Evolutionary conservation across 2,888 invertebrate species (phyloP).

Genomic region (Antheraea yamamai): DNA sequence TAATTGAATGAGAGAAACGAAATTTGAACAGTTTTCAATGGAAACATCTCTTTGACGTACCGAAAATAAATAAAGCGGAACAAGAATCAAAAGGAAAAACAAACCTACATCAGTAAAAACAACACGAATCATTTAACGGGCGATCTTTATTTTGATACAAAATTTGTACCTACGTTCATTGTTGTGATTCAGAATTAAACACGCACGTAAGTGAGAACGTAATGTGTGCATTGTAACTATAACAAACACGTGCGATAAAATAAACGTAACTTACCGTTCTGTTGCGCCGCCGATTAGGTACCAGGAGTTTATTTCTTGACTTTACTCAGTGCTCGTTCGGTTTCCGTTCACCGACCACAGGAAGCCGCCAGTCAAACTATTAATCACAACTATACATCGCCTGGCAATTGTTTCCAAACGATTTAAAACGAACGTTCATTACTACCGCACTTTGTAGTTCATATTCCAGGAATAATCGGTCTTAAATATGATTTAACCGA

Average conservation of each 20-base stretch:
- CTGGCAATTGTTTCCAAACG: constrained; percentile 53
- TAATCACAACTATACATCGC: constrained; percentile 43
- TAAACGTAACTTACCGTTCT: constrained; percentile 59
- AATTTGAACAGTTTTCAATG: background rate
- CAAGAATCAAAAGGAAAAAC: background rate
- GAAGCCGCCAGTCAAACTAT: constrained; percentile 66
- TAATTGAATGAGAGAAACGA: constrained; percentile 3
- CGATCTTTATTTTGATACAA: constrained; percentile 5
- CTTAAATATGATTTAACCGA: background rate
- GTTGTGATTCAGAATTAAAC: constrained; percentile 12
- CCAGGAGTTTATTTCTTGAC: constrained; percentile 60
- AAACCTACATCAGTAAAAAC: background rate
- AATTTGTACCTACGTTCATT: constrained; percentile 9
- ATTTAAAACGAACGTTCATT: constrained; percentile 40
- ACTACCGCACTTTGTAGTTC: constrained; percentile 35
- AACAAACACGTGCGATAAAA: constrained; percentile 45
- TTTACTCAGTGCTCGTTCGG: constrained; percentile 45
- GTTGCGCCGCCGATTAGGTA: constrained; percentile 27
- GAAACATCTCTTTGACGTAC: background rate
- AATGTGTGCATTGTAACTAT: constrained; percentile 30
- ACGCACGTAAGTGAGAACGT: background rate
- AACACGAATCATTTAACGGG: background rate
- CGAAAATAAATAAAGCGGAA: background rate
- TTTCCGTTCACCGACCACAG: constrained; percentile 60
- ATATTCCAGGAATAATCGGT: background rate